These are phyloP conservation scores for Xiphydria camelus DNA, from an alignment of 2,888 invertebrate species.

Conservation along the genomic window DNA sequence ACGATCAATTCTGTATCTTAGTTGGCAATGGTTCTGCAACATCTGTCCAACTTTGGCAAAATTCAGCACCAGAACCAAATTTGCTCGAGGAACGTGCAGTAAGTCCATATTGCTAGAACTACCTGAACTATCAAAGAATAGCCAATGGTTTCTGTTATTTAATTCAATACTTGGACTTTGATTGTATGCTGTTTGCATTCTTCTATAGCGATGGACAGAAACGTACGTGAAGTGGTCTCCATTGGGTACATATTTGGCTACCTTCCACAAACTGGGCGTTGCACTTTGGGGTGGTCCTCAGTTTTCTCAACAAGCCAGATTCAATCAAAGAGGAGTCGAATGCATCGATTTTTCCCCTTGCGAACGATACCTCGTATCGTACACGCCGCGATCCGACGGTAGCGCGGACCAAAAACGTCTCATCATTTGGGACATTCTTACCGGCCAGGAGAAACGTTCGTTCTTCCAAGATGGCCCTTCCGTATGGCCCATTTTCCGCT, in stretches of 20 bases:
- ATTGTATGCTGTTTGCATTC: slow-evolving; percentile 7
- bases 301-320: slow-evolving; percentile 89
- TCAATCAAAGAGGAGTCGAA: slow-evolving; percentile 87
- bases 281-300: slow-evolving; percentile 97
- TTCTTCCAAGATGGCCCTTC: slow-evolving; percentile 84
- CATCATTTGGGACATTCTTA: slow-evolving; percentile 96
- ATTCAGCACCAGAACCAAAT: slow-evolving; percentile 84
- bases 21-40: slow-evolving; percentile 77
- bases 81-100: slow-evolving; percentile 81
- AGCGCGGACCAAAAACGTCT: slow-evolving; percentile 77
- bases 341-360: slow-evolving; percentile 97
- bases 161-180: background rate
- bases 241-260: slow-evolving; percentile 92
- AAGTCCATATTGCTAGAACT: slow-evolving; percentile 35
- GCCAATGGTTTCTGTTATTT: slow-evolving; percentile 30
- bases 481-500: slow-evolving; percentile 93
- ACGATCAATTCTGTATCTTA: slow-evolving; percentile 93
- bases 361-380: slow-evolving; percentile 95
- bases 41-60: slow-evolving; percentile 85
- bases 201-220: slow-evolving; percentile 86
- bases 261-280: slow-evolving; percentile 94
- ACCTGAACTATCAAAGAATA: background rate
- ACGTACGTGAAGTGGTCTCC: slow-evolving; percentile 98
- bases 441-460: slow-evolving; percentile 89
- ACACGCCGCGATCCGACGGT: slow-evolving; percentile 78